Evolutionary conservation across 2,797 vertebrate genomes (phyloP).

Genomic region (Microctenopoma lineatum): DNA sequence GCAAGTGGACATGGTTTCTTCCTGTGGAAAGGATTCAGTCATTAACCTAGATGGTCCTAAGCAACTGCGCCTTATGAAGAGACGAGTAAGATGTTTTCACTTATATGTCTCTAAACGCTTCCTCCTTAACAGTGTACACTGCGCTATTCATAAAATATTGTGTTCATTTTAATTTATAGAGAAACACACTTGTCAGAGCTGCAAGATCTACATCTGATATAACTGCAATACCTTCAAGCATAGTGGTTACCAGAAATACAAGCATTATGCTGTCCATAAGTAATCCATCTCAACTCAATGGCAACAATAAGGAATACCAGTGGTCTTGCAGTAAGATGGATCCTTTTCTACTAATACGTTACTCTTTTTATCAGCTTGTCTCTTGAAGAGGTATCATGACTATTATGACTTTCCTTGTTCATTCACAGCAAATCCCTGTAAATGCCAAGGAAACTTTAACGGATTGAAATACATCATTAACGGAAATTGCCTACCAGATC

Average conservation of each 20-base stretch:
- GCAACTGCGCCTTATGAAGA: constrained; percentile 3
- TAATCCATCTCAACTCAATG: fast-evolving
- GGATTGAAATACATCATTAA: constrained; percentile 55
- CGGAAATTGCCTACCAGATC: constrained; percentile 82
- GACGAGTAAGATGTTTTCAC: constrained; percentile 20
- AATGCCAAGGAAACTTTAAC: constrained; percentile 50
- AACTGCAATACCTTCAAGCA: constrained; percentile 27
- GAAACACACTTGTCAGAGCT: constrained; percentile 35
- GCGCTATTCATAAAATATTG: background rate
- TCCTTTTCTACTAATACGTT: background rate
- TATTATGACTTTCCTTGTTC: constrained; percentile 13
- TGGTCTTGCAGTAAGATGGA: constrained; percentile 77
- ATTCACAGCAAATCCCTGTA: constrained; percentile 57
- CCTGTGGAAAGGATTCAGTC: constrained; percentile 60
- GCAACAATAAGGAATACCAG: fast-evolving
- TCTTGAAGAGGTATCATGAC: background rate
- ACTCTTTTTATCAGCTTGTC: background rate
- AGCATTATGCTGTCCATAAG: constrained; percentile 38
- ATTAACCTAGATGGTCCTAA: background rate
- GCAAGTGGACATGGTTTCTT: constrained; percentile 79
- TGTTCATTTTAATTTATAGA: constrained; percentile 54
- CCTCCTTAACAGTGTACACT: background rate
- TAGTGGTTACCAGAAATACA: background rate
- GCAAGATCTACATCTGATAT: constrained; percentile 21
- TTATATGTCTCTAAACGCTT: background rate